Evolutionary conservation across 2,113 vertebrate genomes (phyloP).

Genomic region (Cervus canadensis): DNA sequence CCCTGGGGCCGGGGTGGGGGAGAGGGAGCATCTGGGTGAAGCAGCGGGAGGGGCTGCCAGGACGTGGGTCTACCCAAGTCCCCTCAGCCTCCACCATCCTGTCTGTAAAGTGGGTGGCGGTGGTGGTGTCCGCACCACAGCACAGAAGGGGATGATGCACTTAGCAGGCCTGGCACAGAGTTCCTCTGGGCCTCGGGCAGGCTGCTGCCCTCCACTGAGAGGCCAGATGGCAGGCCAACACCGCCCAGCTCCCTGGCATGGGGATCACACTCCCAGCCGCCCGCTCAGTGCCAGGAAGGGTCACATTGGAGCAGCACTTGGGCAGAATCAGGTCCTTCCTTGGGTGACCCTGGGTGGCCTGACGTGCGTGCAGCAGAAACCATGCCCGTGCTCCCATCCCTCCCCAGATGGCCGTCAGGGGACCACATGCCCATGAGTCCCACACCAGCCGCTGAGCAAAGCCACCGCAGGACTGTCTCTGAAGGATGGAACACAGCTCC

Average conservation of each 20-base stretch:
- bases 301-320: conserved; percentile 21
- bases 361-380: not conserved
- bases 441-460: not conserved
- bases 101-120: not conserved
- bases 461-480: not conserved
- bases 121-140: not conserved
- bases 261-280: conserved; percentile 23
- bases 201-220: conserved; percentile 35
- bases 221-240: conserved; percentile 50
- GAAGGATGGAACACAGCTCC: not conserved
- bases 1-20: not conserved
- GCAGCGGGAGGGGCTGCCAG: not conserved
- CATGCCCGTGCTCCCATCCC: not conserved
- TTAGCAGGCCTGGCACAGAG: conserved; percentile 6
- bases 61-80: not conserved
- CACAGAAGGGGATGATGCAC: not conserved
- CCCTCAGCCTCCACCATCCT: not conserved
- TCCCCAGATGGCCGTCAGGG: not conserved
- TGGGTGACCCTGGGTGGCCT: not conserved
- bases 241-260: conserved; percentile 46
- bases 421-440: not conserved
- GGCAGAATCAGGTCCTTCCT: not conserved
- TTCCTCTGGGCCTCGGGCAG: not conserved
- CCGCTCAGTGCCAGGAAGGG: conserved; percentile 3
- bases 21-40: not conserved